Conservation (phyloP, 1,140 invertebrate genomes). For the Drosophila virilis region DNA sequence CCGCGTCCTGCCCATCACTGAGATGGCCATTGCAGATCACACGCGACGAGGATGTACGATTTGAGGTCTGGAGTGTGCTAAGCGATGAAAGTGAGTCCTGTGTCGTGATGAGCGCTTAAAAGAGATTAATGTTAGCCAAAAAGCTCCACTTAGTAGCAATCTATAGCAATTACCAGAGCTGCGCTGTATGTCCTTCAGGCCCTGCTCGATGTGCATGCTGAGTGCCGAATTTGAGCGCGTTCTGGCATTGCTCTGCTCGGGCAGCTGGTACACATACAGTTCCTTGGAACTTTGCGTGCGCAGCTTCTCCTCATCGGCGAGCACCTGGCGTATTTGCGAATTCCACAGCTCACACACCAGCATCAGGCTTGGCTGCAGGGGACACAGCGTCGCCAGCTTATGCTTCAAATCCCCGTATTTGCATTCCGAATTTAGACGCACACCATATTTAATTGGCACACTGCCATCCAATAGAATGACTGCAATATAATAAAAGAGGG, state of each 20-base stretch:
- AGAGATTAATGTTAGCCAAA: background rate
- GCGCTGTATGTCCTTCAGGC: constrained; percentile 81
- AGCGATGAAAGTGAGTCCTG: constrained; percentile 71
- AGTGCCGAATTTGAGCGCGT: constrained; percentile 73
- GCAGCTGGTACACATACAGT: constrained; percentile 83
- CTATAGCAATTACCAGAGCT: constrained; percentile 60
- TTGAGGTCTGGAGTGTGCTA: constrained; percentile 65
- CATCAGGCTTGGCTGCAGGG: constrained; percentile 87
- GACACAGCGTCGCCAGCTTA: constrained; percentile 88
- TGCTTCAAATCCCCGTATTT: constrained; percentile 90
- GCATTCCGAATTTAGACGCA: constrained; percentile 92
- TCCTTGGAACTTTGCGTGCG: constrained; percentile 73
- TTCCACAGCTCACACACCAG: constrained; percentile 89
- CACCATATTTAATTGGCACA: constrained; percentile 92
- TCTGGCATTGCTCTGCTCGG: constrained; percentile 61
- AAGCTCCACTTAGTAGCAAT: background rate
- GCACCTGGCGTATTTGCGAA: constrained; percentile 87
- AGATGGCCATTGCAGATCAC: constrained; percentile 64
- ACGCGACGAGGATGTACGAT: constrained; percentile 52
- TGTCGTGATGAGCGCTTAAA: constrained; percentile 58
- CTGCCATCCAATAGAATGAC: constrained; percentile 92
- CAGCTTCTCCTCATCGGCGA: constrained; percentile 84
- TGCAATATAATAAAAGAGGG: constrained; percentile 1
- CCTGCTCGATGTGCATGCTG: constrained; percentile 80
- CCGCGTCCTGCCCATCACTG: constrained; percentile 42